These are phyloP conservation scores for Crossocerus cetratus DNA, from an alignment of 2,888 invertebrate species.

Conservation along the genomic window DNA sequence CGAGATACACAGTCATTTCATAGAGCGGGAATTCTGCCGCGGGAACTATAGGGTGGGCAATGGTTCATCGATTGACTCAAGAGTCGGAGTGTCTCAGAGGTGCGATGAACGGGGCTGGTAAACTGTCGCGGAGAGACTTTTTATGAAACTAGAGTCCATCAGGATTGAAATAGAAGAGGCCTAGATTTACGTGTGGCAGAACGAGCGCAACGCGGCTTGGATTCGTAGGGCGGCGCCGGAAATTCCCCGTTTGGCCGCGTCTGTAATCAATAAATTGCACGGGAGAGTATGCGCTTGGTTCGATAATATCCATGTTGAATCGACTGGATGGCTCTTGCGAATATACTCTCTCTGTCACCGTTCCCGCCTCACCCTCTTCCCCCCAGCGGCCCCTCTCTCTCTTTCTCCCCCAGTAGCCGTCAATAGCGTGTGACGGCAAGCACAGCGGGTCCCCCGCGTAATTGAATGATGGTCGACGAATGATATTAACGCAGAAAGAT, in stretches of 20 bases:
- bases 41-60: too few relatives aligned
- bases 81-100: too few relatives aligned
- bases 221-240: too few relatives aligned
- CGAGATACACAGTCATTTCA: too few relatives aligned
- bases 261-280: conserved; percentile 37
- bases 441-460: conserved; percentile 52
- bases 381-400: too few relatives aligned
- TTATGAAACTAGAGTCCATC: too few relatives aligned
- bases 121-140: too few relatives aligned
- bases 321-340: conserved; percentile 60
- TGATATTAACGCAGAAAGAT: conserved; percentile 73
- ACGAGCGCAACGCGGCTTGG: background rate
- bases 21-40: too few relatives aligned
- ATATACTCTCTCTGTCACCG: conserved; percentile 34
- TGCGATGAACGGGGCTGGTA: too few relatives aligned
- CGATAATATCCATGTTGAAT: conserved; percentile 67
- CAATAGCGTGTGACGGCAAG: conserved; percentile 40
- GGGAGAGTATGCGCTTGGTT: conserved; percentile 28
- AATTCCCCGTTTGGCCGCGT: background rate
- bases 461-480: conserved; percentile 71
- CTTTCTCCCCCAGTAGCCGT: too few relatives aligned
- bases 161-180: background rate
- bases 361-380: too few relatives aligned
- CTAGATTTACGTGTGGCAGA: background rate
- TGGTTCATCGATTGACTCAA: too few relatives aligned